Evolutionary conservation across 2,797 vertebrate genomes (phyloP), one percentile per base, ranked within the genome.

Genomic region (Novumbra hubbsi): DNA sequence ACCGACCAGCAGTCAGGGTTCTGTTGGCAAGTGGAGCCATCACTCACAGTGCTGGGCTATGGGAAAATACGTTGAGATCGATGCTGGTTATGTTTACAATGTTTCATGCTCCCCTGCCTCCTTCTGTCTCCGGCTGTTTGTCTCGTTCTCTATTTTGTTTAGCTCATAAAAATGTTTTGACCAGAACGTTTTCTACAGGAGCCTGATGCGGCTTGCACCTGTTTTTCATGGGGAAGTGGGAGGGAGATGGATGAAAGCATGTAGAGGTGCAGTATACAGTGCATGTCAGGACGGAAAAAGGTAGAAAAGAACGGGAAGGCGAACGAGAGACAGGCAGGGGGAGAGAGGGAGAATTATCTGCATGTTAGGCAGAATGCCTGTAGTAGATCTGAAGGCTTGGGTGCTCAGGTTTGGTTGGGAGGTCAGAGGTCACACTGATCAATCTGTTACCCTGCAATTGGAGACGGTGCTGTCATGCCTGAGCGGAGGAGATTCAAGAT

Each of bases 361-460:
- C n/a, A 38, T 68, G 34, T 41, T 41, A 68, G 38, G 41, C 64
- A 7, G 45, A 38, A 17, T 76, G 73, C 45, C 49, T 27, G 17
- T 66, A 30, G 60, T 1, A 17, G 74, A 83, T 76, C 73, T 78
- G 78, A 80, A 73, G 78, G 80, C 63, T 62, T n/a, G 81, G 38
- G n/a, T 62, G 64, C 69, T 64, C 14, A 3, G 71, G 65, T 78
- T 83, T 68, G 83, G 48, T 48, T 50, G 50, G 50, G 63, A 72
- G 75, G 72, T 79, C 78, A 73, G 38, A 73, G 82, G 52, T 86
- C 76, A 84, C 32, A 34, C 74, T 45, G 79, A 80, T 84, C 83
- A 82, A 49, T 49, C 19, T 60, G 30, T 71, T 70, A 79, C 73
- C 34, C 63, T 78, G 76, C 72, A 6, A 60, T 19, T 66, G 63